Evolutionary conservation across 2,113 vertebrate genomes (phyloP).

Genomic region (Vulpes vulpes): DNA sequence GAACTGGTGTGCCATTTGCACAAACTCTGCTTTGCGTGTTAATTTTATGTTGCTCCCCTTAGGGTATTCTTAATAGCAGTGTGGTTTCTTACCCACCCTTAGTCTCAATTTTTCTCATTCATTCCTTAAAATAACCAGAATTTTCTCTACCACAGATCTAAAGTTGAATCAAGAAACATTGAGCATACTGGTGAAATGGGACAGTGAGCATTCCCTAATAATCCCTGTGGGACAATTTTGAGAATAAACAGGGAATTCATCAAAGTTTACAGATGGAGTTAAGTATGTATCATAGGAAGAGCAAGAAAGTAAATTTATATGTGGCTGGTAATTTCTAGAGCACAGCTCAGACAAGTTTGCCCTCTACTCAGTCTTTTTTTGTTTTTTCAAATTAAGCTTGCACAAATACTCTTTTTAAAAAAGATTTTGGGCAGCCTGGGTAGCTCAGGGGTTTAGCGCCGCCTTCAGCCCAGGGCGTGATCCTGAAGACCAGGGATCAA

Average conservation of each 20-base stretch:
- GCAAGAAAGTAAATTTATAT: background rate
- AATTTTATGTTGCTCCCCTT: conserved; percentile 64
- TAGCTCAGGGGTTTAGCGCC: too few relatives aligned
- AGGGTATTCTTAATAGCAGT: conserved; percentile 46
- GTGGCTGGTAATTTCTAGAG: background rate
- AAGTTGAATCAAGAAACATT: background rate
- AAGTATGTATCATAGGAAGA: background rate
- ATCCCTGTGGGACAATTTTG: background rate
- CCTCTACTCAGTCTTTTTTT: background rate
- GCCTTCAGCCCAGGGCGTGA: too few relatives aligned
- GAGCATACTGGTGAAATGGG: background rate
- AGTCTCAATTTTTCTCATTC: background rate
- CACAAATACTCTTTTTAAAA: background rate
- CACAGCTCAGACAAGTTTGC: background rate
- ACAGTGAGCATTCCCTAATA: background rate
- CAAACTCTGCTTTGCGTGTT: conserved; percentile 62
- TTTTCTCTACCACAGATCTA: background rate
- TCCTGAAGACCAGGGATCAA: too few relatives aligned
- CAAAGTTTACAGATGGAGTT: background rate
- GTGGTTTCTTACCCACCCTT: background rate
- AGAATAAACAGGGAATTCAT: background rate
- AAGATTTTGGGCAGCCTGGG: too few relatives aligned
- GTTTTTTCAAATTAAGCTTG: background rate
- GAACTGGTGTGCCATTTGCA: conserved; percentile 19
- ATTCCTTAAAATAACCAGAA: background rate